Conservation (phyloP, 2,113 vertebrate genomes). For the Amazona guildingii region DNA sequence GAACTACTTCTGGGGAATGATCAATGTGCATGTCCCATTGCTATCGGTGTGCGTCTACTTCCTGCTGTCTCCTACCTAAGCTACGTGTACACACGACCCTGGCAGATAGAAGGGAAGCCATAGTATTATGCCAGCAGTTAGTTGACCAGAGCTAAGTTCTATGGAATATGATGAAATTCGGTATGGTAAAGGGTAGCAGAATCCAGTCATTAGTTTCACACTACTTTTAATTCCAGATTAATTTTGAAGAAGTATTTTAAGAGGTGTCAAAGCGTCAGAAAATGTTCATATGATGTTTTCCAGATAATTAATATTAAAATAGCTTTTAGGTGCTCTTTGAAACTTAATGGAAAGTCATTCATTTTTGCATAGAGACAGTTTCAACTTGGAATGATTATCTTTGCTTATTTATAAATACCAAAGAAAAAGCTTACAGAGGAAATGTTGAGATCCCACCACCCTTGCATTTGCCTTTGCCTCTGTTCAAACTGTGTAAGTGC, state of each 20-base stretch:
- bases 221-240: not conserved
- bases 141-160: not conserved
- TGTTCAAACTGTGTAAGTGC: not conserved
- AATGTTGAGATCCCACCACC: not conserved
- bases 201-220: not conserved
- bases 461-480: not conserved
- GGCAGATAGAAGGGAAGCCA: not conserved
- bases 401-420: constrained; percentile 8
- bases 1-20: not conserved
- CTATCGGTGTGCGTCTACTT: not conserved
- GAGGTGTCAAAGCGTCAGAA: not conserved
- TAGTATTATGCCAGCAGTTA: not conserved
- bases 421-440: not conserved
- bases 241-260: constrained; percentile 1
- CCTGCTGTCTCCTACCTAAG: not conserved
- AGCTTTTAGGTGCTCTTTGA: not conserved
- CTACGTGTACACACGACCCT: not conserved
- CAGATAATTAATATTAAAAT: not conserved
- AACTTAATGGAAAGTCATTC: not conserved
- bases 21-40: not conserved
- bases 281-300: constrained; percentile 6
- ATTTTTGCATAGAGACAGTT: not conserved
- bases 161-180: not conserved
- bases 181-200: not conserved
- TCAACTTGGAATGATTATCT: not conserved